These are phyloP conservation scores for Synanthedon myopaeformis DNA, from an alignment of 2,888 invertebrate genomes.

Conservation along the genomic window DNA sequence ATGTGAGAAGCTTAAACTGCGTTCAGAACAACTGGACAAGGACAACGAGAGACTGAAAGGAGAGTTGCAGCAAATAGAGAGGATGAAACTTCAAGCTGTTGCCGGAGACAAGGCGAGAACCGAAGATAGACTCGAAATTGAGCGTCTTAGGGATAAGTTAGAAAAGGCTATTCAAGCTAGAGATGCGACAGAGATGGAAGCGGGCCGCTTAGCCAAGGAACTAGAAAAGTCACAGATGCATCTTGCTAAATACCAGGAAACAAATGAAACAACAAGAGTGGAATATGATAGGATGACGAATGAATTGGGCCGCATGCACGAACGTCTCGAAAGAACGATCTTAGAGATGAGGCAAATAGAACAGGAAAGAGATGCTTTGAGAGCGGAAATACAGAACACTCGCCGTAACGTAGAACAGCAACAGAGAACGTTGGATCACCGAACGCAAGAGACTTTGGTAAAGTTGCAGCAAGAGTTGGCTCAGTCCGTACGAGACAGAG, in stretches of 20 bases:
- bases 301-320: constrained; percentile 84
- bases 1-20: constrained; percentile 84
- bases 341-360: constrained; percentile 78
- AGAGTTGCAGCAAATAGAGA: constrained; percentile 77
- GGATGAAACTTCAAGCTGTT: constrained; percentile 77
- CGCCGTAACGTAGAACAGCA: constrained; percentile 75
- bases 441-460: constrained; percentile 78
- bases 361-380: constrained; percentile 78
- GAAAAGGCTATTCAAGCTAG: constrained; percentile 86
- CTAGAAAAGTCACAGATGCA: constrained; percentile 88
- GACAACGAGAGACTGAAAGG: constrained; percentile 63
- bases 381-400: constrained; percentile 76
- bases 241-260: constrained; percentile 85
- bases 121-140: constrained; percentile 82
- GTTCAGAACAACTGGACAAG: constrained; percentile 77
- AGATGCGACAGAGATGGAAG: constrained; percentile 87
- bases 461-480: constrained; percentile 81
- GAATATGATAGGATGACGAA: constrained; percentile 88
- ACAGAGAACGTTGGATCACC: constrained; percentile 74
- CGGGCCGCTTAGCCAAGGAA: constrained; percentile 85
- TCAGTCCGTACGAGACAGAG: constrained; percentile 77
- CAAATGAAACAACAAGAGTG: constrained; percentile 83
- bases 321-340: constrained; percentile 80
- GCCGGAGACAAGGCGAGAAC: constrained; percentile 75
- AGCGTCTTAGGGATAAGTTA: constrained; percentile 85